These are phyloP conservation scores for Sarcophaga variegata DNA, from an alignment of 2,888 invertebrate species.

Conservation along the genomic window DNA sequence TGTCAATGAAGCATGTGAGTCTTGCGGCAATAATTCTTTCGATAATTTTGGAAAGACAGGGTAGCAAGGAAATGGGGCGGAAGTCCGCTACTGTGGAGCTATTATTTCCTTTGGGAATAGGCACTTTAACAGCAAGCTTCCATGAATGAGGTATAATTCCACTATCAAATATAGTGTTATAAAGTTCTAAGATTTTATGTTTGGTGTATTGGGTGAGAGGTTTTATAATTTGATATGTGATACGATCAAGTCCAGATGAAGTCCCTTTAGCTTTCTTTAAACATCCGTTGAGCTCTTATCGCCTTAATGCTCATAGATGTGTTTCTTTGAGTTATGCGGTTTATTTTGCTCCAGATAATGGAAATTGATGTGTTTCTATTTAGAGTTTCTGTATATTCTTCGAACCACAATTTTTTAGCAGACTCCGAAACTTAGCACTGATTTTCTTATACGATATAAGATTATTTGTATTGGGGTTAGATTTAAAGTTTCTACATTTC, in stretches of 20 bases:
- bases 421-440: too few species aligned
- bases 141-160: background rate
- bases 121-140: slow-evolving; percentile 21
- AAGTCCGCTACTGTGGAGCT: background rate
- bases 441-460: too few species aligned
- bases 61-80: slow-evolving; percentile 35
- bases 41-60: slow-evolving; percentile 31
- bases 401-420: too few species aligned
- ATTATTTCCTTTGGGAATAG: too few species aligned
- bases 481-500: too few species aligned
- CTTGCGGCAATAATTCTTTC: background rate
- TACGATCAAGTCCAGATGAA: too few species aligned
- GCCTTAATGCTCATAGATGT: slow-evolving; percentile 14
- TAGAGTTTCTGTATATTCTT: background rate
- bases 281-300: background rate
- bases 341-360: slow-evolving; percentile 7
- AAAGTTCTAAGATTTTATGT: background rate
- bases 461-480: too few species aligned
- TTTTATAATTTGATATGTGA: too few species aligned
- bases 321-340: background rate
- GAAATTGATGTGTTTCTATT: slow-evolving; percentile 12
- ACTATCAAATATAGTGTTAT: background rate
- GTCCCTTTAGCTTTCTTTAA: too few species aligned
- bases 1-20: background rate
- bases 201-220: too few species aligned